Evolutionary conservation across 2,797 vertebrate genomes (phyloP).

Genomic region (Anguilla megastoma): DNA sequence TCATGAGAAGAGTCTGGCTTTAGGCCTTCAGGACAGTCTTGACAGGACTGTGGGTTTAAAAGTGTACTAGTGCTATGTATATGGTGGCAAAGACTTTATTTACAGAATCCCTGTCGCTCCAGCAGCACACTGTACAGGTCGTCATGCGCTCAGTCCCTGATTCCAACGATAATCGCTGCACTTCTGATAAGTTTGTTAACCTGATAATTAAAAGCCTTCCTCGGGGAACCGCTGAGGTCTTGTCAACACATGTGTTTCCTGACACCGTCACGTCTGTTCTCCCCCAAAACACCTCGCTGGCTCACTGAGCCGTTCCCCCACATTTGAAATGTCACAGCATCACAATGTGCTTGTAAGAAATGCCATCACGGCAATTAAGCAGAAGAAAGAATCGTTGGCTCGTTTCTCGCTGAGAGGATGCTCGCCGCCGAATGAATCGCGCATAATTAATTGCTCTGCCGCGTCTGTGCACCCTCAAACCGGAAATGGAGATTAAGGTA

Average conservation of each 20-base stretch:
- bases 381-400: background rate
- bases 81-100: background rate
- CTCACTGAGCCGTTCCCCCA: background rate
- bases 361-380: background rate
- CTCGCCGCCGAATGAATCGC: background rate
- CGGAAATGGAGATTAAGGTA: background rate
- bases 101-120: background rate
- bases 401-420: background rate
- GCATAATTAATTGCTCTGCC: background rate
- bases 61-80: background rate
- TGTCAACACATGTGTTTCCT: background rate
- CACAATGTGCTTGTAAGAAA: background rate
- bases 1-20: background rate
- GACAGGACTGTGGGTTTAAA: background rate
- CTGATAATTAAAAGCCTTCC: background rate
- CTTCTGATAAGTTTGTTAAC: slow-evolving; percentile 9
- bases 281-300: background rate
- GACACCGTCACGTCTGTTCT: background rate
- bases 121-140: background rate
- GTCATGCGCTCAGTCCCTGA: background rate
- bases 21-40: background rate
- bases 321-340: slow-evolving; percentile 6
- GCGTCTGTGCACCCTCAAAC: background rate
- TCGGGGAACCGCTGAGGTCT: background rate
- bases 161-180: background rate